Evolutionary conservation across 2,888 invertebrate species (phyloP), one percentile per base, ranked within the genome.

Genomic region (Hecatera dysodea): DNA sequence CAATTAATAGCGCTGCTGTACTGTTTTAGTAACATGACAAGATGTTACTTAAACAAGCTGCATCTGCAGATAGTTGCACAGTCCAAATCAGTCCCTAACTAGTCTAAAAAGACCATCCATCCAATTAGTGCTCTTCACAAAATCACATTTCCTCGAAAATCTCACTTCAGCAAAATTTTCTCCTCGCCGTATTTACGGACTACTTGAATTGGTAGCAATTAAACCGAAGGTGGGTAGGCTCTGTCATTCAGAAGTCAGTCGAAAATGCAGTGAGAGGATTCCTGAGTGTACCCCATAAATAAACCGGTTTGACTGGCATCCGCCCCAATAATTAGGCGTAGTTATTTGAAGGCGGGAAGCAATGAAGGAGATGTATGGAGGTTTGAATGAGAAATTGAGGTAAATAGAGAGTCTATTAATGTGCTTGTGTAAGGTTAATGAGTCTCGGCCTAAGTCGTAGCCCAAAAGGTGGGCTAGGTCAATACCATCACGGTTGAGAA

Each of bases 261-360:
- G 79, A 75, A 56, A 56, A 75, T 73, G 81, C 76, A 73, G 33
- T 67, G 44, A 80, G 66, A 68, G 69, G 67, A 64, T 67, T 75
- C 46, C 76, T 69, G 57, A 72, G 63, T 74, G 36, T 46, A 24
- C 39, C 29, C 80, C 69, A 83, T 83, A 76, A 83, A 83, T 83
- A 83, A 80, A 78, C 61, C 48, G 19, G 67, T 56, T 73, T 80
- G 82, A 82, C 75, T 83, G 82, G 80, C 67, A 67, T 72, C 67
- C 66, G 59, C 72, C 83, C 72, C 73, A 64, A 80, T 83, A 83
- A 82, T 83, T 83, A 83, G 74, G 67, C 66, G 65, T 60, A 72
- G 80, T 70, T 75, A 82, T 82, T 82, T 74, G 72, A 64, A 79
- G 69, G 73, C 57, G 71, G 78, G 39, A 71, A 76, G 82, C 73